Evolutionary conservation across 2,888 invertebrate species (phyloP), one percentile per base, ranked within the genome.

Genomic region (Amitus sp.): DNA sequence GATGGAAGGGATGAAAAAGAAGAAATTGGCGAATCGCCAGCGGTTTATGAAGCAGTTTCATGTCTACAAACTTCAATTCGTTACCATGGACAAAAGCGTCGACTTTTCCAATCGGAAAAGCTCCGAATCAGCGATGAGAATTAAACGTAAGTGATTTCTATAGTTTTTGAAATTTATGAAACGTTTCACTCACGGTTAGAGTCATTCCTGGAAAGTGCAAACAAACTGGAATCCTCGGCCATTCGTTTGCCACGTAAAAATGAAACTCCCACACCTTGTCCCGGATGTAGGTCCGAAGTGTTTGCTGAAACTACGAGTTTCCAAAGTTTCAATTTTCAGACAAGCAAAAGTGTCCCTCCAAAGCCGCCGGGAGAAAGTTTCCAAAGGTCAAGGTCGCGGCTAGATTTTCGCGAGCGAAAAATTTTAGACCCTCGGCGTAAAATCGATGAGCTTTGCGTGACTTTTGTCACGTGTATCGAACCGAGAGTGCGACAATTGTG

Each of bases 191-290:
- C 85, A 94, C 94, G 86, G 93, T 90, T 81, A 89, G 88, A 67
- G 94, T 94, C 87, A 93, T 93, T 80, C 94, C 94, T 67, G 94
- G 94, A 83, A 94, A 94, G 83, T 94, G 94, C 75, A 93, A 85
- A 79, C 92, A 90, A 79, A 94, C 90, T 72, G 92, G 90, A 49
- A 77, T 73, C 73, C 92, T 91, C 54, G 94, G 94, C 94, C 94
- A 94, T 83, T 87, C 89, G 84, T 93, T 92, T 77, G 92, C 89
- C 82, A 94, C 92, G 89, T 94, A 94, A 87, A 94, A 94, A 85
- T 92, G 87, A 86, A 94, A 94, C 83, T 94, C 90, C 94, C 94
- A 94, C 83, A 94, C 91, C 80, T 89, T 89, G 85, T 94, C 92
- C 86, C 90, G 90, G 83, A 92, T 88, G 87, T 90, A 93, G 85